Base-by-base conservation (phyloP, 2,888 invertebrate species). In the Drosophila anceps region DNA sequence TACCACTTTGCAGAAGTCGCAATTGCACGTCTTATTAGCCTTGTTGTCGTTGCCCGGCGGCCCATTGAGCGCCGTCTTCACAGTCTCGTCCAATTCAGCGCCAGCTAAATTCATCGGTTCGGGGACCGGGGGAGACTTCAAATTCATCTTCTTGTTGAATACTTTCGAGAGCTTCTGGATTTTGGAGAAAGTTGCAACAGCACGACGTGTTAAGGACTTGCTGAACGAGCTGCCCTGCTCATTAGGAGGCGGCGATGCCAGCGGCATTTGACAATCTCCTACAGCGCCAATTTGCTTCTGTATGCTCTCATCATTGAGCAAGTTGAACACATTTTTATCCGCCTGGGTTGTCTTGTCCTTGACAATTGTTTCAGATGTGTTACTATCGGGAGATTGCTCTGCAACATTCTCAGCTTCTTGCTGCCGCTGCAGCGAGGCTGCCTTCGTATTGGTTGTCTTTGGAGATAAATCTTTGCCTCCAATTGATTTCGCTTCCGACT, bases 151-250 rank as follows among this genome's bases (percentile, higher is more conserved):
- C 54, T 76, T 80, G 39, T 77, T 70, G n/a, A 80, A 67, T 7
- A 54, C 72, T 44, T 59, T 80, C 2, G 77, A 76, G 1, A 77
- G 43, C 33, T 67, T 78, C 29, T 81, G 72, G 43, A 78, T 64
- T 55, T 80, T 71, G 37, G 50, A 63, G 18, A 67, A 59, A 31
- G 77, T 72, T 10, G 77, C 81, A 20, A 61, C 77, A 29, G 77
- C 81, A 13, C 54, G 66, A 1, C 71, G 76, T 1, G 76, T 60
- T 0, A 76, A 15, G 2, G 61, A 9, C 29, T 76, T 76, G 29
- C 64, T 69, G 29, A 79, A 59, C 1, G 75, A 69, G 5, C 44
- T 41, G 15, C 31, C 41, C 43, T 46, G 39, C 8, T 58, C 70
- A 31, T 15, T 44, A 8, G 20, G 18, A 4, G 58, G 15, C 13